Percentiles rank a stretch among this genome's conserved stretches.
These are phyloP conservation scores for Hymenochirus boettgeri DNA, from an alignment of 2,113 vertebrate genomes.

Conservation along the genomic window DNA sequence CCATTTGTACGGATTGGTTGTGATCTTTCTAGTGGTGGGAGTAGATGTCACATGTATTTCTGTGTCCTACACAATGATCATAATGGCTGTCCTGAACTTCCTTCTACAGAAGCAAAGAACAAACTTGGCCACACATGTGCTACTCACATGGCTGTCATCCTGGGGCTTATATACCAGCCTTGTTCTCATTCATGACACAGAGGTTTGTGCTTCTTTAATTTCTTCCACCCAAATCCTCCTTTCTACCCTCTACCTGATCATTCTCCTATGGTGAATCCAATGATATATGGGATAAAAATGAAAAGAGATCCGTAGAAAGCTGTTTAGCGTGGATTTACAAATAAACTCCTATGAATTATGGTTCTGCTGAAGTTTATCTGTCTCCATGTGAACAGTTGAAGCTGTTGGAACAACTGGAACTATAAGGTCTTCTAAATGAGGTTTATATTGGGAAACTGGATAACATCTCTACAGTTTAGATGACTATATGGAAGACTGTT, in stretches of 20 bases:
- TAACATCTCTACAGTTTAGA: too few species aligned
- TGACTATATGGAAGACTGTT: too few species aligned
- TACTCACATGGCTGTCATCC: constrained; percentile 45
- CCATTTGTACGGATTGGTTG: constrained; percentile 34
- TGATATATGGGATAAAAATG: constrained; percentile 30
- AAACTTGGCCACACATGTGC: constrained; percentile 47
- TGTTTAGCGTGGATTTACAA: too few species aligned
- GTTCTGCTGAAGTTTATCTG: too few species aligned
- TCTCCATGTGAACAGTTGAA: too few species aligned
- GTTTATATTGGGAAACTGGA: too few species aligned
- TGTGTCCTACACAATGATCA: constrained; percentile 47
- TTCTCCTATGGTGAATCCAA: constrained; percentile 33
- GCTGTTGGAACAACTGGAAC: too few species aligned
- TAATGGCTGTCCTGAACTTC: constrained; percentile 34
- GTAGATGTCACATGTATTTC: constrained; percentile 41
- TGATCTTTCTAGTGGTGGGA: constrained; percentile 28
- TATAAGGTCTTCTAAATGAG: too few species aligned
- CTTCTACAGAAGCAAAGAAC: constrained; percentile 23
- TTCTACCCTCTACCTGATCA: constrained; percentile 30
- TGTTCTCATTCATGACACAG: constrained; percentile 45
- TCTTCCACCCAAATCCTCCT: constrained; percentile 20
- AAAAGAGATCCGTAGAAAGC: constrained; percentile 13
- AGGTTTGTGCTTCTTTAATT: neutral
- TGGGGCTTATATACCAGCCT: constrained; percentile 44
- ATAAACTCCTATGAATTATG: too few species aligned